A percentile compares a stretch with the other conserved stretches of the same genome.
phyloP scores from a whole-genome alignment of 2,113 vertebrate species.

The Daboia siamensis region DNA sequence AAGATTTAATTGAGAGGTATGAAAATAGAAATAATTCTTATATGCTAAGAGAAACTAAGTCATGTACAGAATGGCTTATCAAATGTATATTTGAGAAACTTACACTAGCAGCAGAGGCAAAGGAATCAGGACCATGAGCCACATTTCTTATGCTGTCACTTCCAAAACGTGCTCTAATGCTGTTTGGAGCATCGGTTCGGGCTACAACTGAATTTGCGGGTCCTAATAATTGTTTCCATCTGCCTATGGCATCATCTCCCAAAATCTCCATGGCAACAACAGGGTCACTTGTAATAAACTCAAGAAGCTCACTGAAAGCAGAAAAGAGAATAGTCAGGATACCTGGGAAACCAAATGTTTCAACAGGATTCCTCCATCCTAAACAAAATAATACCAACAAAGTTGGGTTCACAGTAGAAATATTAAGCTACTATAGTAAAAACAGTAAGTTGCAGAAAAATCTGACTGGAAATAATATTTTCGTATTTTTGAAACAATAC shows the following conservation, averaged over 20 bases:
- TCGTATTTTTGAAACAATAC: not conserved
- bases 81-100: slow-evolving; percentile 49
- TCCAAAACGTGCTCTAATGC: slow-evolving; percentile 79
- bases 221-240: slow-evolving; percentile 84
- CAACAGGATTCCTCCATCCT: not conserved
- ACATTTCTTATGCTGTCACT: slow-evolving; percentile 80
- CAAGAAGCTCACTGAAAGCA: slow-evolving; percentile 80
- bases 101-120: slow-evolving; percentile 88
- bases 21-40: not conserved
- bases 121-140: slow-evolving; percentile 84
- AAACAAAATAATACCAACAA: not conserved
- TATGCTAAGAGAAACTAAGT: not conserved
- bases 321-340: slow-evolving; percentile 28
- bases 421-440: not conserved
- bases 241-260: slow-evolving; percentile 84
- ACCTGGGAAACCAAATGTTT: not conserved
- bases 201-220: slow-evolving; percentile 75
- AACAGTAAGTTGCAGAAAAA: not conserved
- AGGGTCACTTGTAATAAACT: slow-evolving; percentile 84
- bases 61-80: slow-evolving; percentile 18
- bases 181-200: slow-evolving; percentile 73
- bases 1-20: slow-evolving; percentile 9
- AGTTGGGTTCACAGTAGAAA: not conserved
- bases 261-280: slow-evolving; percentile 91
- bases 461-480: not conserved